phyloP scores from a whole-genome alignment of 2,113 vertebrate genomes.

The Austrofundulus limnaeus region DNA sequence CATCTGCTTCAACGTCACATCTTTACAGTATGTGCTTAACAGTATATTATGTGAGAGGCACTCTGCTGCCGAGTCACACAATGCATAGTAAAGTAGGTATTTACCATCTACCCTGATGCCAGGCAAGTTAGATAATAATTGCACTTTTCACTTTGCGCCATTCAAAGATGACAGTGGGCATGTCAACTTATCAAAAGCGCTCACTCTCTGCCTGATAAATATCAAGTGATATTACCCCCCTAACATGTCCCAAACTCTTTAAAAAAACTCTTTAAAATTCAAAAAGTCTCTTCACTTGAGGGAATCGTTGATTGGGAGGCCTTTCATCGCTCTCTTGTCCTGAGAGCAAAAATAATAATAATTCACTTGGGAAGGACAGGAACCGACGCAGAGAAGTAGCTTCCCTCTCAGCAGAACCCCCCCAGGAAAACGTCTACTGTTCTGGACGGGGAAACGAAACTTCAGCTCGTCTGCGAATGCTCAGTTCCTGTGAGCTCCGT shows the following conservation, averaged over 20 bases:
- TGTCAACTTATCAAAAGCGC: constrained; percentile 38
- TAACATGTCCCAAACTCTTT: constrained; percentile 42
- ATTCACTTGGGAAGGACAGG: constrained; percentile 65
- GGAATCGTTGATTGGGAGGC: constrained; percentile 53
- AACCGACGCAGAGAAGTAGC: constrained; percentile 48
- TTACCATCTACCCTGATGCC: constrained; percentile 27
- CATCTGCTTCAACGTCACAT: constrained; percentile 37
- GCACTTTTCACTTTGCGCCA: constrained; percentile 50
- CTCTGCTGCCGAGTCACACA: constrained; percentile 26
- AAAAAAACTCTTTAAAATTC: constrained; percentile 48
- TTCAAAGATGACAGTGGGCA: constrained; percentile 41
- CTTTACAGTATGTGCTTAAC: constrained; percentile 51
- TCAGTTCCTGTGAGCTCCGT: constrained; percentile 55
- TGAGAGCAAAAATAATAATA: constrained; percentile 11
- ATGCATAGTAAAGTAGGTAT: constrained; percentile 44
- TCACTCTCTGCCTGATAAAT: constrained; percentile 35
- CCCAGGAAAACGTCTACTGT: constrained; percentile 54
- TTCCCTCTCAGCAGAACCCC: constrained; percentile 30
- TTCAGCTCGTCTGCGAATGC: constrained; percentile 32
- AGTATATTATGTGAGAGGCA: constrained; percentile 50
- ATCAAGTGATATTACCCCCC: constrained; percentile 43
- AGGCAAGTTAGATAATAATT: constrained; percentile 48
- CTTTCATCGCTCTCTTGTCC: constrained; percentile 29
- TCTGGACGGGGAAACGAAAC: constrained; percentile 25
- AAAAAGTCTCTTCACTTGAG: constrained; percentile 35